These are phyloP conservation scores for Alviniconcha strummeri DNA, from an alignment of 2,888 invertebrate genomes.

Conservation along the genomic window DNA sequence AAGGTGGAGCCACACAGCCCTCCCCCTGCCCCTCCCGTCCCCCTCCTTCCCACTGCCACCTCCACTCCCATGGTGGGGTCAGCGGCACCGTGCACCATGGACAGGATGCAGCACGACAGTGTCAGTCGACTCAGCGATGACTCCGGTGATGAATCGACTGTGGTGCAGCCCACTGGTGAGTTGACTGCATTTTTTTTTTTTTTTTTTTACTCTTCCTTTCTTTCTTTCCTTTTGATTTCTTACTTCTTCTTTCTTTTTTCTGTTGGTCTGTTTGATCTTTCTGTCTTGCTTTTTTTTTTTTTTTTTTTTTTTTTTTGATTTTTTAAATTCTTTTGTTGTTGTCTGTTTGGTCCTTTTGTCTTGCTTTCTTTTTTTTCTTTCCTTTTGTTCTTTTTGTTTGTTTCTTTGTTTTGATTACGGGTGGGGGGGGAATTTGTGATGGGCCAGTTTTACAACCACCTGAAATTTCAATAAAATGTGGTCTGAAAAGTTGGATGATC, in stretches of 20 bases:
- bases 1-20: slow-evolving; percentile 17
- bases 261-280: background rate
- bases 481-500: no score
- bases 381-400: background rate
- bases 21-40: slow-evolving; percentile 11
- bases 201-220: no score
- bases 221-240: no score
- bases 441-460: no score
- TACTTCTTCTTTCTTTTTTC: no score
- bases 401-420: background rate
- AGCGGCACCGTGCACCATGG: slow-evolving; percentile 23
- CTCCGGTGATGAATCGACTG: slow-evolving; percentile 48
- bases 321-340: no score
- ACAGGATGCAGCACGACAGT: slow-evolving; percentile 39
- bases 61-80: slow-evolving; percentile 24
- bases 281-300: background rate
- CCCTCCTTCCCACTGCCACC: slow-evolving; percentile 39
- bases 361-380: background rate
- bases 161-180: background rate
- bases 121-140: slow-evolving; percentile 60
- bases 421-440: no score
- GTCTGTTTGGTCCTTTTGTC: background rate
- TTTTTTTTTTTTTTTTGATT: no score
- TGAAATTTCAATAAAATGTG: no score
- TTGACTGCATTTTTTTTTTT: no score